A percentile compares a stretch with the other conserved stretches of the same genome.
phyloP scores from a whole-genome alignment of 2,797 vertebrate species.

The Coccyzus lansbergi region DNA sequence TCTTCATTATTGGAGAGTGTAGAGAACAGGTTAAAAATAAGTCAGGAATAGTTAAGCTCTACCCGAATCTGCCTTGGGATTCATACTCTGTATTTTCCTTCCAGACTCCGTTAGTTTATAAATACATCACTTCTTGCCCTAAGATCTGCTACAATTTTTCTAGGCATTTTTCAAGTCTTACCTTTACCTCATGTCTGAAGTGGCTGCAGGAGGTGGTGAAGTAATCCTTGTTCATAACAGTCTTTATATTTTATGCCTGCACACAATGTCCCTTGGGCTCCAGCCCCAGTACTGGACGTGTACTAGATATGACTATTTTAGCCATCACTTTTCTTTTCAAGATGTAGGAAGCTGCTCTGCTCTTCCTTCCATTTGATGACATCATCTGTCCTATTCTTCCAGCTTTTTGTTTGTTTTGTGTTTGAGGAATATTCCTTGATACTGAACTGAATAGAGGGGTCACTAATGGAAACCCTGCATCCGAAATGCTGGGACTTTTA shows the following conservation, averaged over 20 bases:
- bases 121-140: constrained; percentile 14
- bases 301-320: constrained; percentile 54
- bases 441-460: constrained; percentile 42
- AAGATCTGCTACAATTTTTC: neutral
- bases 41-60: neutral
- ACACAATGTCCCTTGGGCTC: constrained; percentile 50
- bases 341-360: constrained; percentile 25
- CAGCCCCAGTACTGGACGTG: neutral
- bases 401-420: constrained; percentile 46
- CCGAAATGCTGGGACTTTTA: neutral
- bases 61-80: neutral
- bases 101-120: neutral
- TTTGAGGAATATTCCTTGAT: constrained; percentile 36
- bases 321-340: constrained; percentile 44
- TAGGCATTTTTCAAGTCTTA: constrained; percentile 45
- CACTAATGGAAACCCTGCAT: constrained; percentile 23
- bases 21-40: neutral
- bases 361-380: constrained; percentile 32
- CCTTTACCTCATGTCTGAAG: constrained; percentile 52
- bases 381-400: neutral
- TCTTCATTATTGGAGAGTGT: neutral
- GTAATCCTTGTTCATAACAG: constrained; percentile 57
- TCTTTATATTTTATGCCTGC: constrained; percentile 58
- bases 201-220: constrained; percentile 55
- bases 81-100: neutral